Conservation (phyloP, 2,113 vertebrate genomes). For the Perca flavescens region DNA sequence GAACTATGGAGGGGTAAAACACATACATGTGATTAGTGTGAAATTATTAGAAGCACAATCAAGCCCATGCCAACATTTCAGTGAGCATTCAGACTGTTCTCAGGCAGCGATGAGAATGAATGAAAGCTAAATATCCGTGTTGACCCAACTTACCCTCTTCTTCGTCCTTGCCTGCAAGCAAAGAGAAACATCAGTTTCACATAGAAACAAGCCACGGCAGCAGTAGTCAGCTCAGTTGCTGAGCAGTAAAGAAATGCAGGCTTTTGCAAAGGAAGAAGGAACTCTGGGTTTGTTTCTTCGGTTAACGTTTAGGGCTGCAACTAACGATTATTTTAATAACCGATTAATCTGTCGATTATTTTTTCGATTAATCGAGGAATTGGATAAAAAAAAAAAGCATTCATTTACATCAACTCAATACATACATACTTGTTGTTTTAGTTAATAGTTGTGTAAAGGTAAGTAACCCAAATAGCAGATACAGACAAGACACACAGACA, state of each 20-base stretch:
- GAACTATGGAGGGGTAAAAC: not conserved
- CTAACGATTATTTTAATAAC: too few relatives aligned
- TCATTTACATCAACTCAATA: too few relatives aligned
- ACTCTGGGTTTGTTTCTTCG: not conserved
- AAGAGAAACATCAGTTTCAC: slow-evolving; percentile 32
- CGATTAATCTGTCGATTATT: too few relatives aligned
- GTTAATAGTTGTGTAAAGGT: too few relatives aligned
- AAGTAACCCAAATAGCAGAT: too few relatives aligned
- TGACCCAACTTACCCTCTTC: slow-evolving; percentile 72
- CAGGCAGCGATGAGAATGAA: slow-evolving; percentile 22
- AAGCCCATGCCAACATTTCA: slow-evolving; percentile 17
- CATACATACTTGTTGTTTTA: too few relatives aligned
- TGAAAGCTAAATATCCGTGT: not conserved
- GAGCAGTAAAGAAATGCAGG: not conserved
- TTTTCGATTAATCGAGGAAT: too few relatives aligned
- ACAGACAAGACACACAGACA: too few relatives aligned
- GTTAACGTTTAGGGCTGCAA: not conserved
- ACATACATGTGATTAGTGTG: not conserved
- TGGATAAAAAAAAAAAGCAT: too few relatives aligned
- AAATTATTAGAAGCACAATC: not conserved
- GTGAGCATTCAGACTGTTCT: slow-evolving; percentile 26
- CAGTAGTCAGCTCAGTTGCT: not conserved
- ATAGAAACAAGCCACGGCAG: not conserved
- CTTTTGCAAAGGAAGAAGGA: too few relatives aligned
- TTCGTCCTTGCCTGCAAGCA: slow-evolving; percentile 60